phyloP scores from a whole-genome alignment of 1,140 invertebrate genomes.

The Drosophila murphyi region DNA sequence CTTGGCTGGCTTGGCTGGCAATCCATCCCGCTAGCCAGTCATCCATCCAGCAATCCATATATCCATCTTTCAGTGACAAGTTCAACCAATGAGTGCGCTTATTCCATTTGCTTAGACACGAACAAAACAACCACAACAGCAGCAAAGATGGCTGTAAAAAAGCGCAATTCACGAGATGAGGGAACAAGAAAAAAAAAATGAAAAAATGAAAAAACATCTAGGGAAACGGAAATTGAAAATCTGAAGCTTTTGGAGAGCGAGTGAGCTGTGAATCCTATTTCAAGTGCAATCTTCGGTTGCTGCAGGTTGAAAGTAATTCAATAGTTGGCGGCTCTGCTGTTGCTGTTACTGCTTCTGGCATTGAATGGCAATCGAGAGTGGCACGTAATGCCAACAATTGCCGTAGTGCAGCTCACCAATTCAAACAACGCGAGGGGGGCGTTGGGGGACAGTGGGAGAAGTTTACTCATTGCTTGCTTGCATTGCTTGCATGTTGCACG shows the following conservation, averaged over 20 bases:
- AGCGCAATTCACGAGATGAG: not conserved
- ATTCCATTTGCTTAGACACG: constrained; percentile 82
- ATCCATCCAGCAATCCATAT: constrained; percentile 38
- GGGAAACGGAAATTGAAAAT: constrained; percentile 82
- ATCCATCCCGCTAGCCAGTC: constrained; percentile 34
- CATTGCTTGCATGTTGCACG: constrained; percentile 72
- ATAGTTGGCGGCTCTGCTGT: constrained; percentile 70
- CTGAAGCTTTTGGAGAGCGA: constrained; percentile 78
- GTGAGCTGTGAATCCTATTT: constrained; percentile 82
- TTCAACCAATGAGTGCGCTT: constrained; percentile 77
- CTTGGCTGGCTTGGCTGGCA: constrained; percentile 2
- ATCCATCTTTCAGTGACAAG: constrained; percentile 63
- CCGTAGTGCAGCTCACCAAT: constrained; percentile 59
- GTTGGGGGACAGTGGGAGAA: not conserved
- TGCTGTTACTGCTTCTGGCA: constrained; percentile 52
- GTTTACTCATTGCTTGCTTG: constrained; percentile 63
- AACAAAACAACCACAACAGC: constrained; percentile 54
- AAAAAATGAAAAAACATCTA: constrained; percentile 45
- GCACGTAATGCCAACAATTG: constrained; percentile 82
- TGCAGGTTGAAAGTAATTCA: constrained; percentile 78
- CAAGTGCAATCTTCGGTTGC: constrained; percentile 81
- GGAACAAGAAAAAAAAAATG: constrained; percentile 4
- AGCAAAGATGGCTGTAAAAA: constrained; percentile 22
- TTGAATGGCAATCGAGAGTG: constrained; percentile 82
- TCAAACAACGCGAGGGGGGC: constrained; percentile 52